Evolutionary conservation across 2,797 vertebrate species (phyloP), one percentile per base, ranked within the genome.

Genomic region (Microhierax caerulescens): DNA sequence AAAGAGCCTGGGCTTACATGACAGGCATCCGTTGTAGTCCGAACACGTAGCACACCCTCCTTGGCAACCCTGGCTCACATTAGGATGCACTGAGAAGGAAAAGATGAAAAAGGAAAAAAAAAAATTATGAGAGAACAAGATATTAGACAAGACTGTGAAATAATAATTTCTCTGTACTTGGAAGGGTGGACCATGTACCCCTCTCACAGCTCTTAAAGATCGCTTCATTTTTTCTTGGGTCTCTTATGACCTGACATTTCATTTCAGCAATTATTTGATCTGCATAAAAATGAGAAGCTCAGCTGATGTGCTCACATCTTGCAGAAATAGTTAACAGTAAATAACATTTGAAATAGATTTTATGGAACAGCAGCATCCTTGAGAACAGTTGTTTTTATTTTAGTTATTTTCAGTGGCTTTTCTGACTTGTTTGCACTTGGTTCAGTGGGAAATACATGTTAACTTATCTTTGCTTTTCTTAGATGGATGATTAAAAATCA

Each of bases 1-100:
- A 98, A 99, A 99, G 97, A 99, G 99, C 97, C 99, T 99, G 67
- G 99, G 99, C 97, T 99, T 99, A 98, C 99, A 99, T 94, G 99
- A 99, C 98, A 99, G 98, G 97, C 99, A 99, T 97, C 99, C 99
- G 91, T 99, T 99, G 98, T 99, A 99, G 98, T 99, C 98, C 47
- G 99, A 99, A 98, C 99, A 99, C 69, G 99, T 99, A 84, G 99
- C 99, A 98, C 99, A 99, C 97, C 99, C 99, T 96, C 99, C 99
- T 98, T 99, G 99, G 98, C 99, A 99, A 98, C 98, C 99, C 95
- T 98, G 99, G 98, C 98, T 99, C 98, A 98, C 98, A 6, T 99
- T 99, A 97, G 99, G 98, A 98, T 98, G 98, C 98, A 98, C 99
- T 99, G 97, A 74, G 78, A 95, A 97, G 93, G 97, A 67, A 97